These are phyloP conservation scores for Phrynocephalus vlangalii DNA, from an alignment of 2,797 vertebrate genomes.

Conservation along the genomic window DNA sequence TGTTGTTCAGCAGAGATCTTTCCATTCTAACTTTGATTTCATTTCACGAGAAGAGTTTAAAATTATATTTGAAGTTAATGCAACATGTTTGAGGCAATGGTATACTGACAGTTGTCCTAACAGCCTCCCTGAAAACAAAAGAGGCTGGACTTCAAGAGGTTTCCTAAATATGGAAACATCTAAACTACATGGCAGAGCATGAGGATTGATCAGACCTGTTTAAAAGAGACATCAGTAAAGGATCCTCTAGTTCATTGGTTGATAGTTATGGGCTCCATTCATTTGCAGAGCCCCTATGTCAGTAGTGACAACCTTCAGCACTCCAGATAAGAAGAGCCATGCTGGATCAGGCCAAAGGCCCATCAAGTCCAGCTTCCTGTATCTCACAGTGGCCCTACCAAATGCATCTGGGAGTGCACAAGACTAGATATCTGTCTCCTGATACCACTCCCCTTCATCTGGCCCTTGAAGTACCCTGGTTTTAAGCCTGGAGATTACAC, in stretches of 20 bases:
- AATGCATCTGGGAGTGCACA: too few relatives aligned
- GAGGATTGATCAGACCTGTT: neutral
- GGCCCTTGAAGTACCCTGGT: too few relatives aligned
- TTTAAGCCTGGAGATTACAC: too few relatives aligned
- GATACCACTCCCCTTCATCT: too few relatives aligned
- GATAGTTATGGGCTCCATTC: neutral
- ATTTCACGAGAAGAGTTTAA: neutral
- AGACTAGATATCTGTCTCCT: too few relatives aligned
- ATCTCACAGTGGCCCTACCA: too few relatives aligned
- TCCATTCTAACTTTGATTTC: neutral
- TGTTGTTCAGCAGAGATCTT: neutral
- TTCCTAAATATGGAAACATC: too few relatives aligned
- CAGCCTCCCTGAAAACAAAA: neutral
- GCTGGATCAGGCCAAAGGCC: too few relatives aligned
- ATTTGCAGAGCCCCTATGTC: neutral
- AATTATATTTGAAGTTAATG: neutral
- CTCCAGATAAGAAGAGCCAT: too few relatives aligned
- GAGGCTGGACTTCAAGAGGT: neutral
- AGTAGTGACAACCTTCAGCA: neutral
- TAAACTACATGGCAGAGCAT: too few relatives aligned
- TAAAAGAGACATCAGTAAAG: neutral
- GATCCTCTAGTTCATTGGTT: neutral
- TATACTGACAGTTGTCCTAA: neutral
- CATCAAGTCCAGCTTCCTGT: too few relatives aligned
- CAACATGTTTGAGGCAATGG: fast-evolving